Conservation (phyloP, 2,888 invertebrate species). For the Chaetoderma sp. region DNA sequence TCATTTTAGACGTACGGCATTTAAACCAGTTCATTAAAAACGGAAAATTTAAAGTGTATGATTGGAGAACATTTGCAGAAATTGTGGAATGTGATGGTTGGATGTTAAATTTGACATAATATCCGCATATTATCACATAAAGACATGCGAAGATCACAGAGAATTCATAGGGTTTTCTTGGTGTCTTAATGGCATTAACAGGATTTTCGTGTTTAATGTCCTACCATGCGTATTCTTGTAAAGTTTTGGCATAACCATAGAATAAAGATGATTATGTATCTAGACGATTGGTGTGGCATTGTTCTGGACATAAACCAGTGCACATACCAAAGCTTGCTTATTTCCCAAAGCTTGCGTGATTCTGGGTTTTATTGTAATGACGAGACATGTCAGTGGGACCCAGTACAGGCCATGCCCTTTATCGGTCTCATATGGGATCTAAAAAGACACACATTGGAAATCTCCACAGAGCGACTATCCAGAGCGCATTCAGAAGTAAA, state of each 20-base stretch:
- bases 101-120: constrained; percentile 1
- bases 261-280: neutral
- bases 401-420: neutral
- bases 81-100: neutral
- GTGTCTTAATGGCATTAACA: neutral
- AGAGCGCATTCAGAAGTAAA: neutral
- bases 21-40: neutral
- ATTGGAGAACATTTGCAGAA: neutral
- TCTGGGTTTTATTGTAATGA: neutral
- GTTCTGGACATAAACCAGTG: neutral
- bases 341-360: neutral
- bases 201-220: neutral
- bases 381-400: neutral
- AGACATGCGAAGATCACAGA: neutral
- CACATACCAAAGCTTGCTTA: neutral
- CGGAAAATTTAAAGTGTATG: neutral
- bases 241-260: neutral
- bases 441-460: no score
- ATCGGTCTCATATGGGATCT: neutral
- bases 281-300: neutral
- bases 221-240: no score
- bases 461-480: no score
- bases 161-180: neutral
- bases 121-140: neutral
- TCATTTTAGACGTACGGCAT: no score